Evolutionary conservation across 2,888 invertebrate species (phyloP), one percentile per base, ranked within the genome.

Genomic region (Dryocosmus kuriphilus): DNA sequence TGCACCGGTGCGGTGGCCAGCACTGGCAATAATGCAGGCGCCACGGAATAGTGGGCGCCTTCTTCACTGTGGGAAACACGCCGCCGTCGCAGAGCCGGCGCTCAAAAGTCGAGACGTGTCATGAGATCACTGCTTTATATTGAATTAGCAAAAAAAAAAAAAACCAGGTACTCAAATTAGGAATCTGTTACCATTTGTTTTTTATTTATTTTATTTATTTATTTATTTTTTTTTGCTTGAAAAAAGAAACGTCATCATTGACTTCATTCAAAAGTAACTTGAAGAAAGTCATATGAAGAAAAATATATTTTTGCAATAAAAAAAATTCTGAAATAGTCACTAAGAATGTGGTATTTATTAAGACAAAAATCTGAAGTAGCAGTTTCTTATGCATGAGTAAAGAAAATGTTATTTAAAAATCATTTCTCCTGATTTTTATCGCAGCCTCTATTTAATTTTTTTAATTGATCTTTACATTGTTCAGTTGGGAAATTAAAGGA

Each of bases 31-130:
- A 81, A 81, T 78, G 77, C 78, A 83, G 83, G 83, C 83, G 83
- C 81, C 83, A 81, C 78, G 79, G 81, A 77, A 83, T 83, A 83
- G 80, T 78, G 79, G 83, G 83, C 81, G 83, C 83, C 83, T 80
- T 81, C 71, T 73, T 74, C 78, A 79, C 80, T 83, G 83, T 83
- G 83, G 81, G 83, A 83, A 83, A 81, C 75, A 80, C 75, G 75
- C 78, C 22, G 51, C 51, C 32, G 30, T 71, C 71, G 16, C 51
- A 51, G 46, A 71, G 30, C 24, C 46, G 71, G 71, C 71, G 51
- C 71, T 71, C 71, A 51, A 55, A 71, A 71, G 71, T 71, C 71
- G 71, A 51, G 71, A 55, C 71, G 32, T 71, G 67, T 71, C 67
- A 71, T 71, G 71, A 71, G 71, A 32, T 71, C 51, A 71, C 71